These are phyloP conservation scores for Ophioderma brevispina DNA, from an alignment of 35 echinoderm and acorn worm species.

Conservation along the genomic window DNA sequence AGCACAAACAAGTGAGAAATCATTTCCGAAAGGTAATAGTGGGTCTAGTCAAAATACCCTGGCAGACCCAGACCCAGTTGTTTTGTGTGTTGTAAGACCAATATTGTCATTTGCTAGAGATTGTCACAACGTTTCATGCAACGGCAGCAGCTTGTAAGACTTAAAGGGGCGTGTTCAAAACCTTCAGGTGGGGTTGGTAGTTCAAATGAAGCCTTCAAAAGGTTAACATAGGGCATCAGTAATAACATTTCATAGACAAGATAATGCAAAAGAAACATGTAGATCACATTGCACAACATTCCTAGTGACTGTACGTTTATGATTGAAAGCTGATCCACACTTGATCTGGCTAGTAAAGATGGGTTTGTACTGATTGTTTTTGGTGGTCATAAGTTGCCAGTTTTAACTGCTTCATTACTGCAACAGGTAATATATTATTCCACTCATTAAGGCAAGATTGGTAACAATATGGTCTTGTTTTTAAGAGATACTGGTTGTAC, in stretches of 20 bases:
- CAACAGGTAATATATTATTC: neutral
- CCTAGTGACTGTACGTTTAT: neutral
- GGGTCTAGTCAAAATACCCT: no score
- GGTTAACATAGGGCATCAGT: no score
- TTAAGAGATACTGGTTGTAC: conserved; percentile 55
- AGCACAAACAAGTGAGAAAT: no score
- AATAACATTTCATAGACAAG: neutral
- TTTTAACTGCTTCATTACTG: neutral
- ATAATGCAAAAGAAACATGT: neutral
- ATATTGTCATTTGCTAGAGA: neutral
- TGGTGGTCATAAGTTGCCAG: neutral
- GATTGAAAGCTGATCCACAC: neutral
- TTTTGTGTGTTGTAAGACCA: neutral
- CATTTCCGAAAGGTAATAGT: no score
- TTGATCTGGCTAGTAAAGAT: neutral
- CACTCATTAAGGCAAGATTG: conserved; percentile 48
- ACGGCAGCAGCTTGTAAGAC: neutral
- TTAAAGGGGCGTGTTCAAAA: neutral
- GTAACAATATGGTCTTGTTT: neutral
- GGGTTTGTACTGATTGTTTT: conserved; percentile 15
- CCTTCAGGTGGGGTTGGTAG: no score
- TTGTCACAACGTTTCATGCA: neutral
- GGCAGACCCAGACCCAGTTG: neutral
- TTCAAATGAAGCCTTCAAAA: no score
- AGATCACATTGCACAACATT: neutral